Conservation (phyloP, 2,797 vertebrate species). For the Anolis apletophallus region DNA sequence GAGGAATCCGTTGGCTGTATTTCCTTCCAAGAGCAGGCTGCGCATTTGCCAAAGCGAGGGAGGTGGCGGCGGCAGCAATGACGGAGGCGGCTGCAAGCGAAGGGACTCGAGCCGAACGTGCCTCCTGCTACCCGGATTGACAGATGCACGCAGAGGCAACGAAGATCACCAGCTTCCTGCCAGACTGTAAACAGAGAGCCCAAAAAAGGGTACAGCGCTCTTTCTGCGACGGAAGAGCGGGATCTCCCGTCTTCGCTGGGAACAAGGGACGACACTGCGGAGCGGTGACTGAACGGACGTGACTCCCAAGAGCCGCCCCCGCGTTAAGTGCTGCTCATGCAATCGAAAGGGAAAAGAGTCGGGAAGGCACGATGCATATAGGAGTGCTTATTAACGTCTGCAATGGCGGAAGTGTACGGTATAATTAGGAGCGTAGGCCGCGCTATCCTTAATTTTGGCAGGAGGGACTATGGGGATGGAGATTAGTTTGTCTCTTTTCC, state of each 20-base stretch:
- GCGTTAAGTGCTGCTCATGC: neutral
- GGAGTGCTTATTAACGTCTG: rapidly evolving
- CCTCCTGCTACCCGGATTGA: constrained; percentile 27
- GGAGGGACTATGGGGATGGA: neutral
- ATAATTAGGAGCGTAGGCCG: neutral
- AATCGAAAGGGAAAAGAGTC: neutral
- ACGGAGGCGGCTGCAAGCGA: neutral
- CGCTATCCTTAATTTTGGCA: neutral
- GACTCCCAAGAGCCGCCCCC: neutral
- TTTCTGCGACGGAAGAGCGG: neutral
- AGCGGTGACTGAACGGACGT: rapidly evolving
- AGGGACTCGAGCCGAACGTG: neutral
- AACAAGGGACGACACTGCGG: neutral
- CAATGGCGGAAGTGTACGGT: neutral
- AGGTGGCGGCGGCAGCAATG: constrained; percentile 22
- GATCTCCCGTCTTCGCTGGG: neutral
- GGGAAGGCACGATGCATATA: rapidly evolving
- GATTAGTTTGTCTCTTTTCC: neutral
- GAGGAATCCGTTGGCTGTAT: constrained; percentile 28
- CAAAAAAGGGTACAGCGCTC: neutral
- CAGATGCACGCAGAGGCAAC: neutral
- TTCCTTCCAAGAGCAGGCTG: neutral
- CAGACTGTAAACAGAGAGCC: rapidly evolving
- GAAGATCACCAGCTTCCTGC: neutral
- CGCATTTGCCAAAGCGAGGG: constrained; percentile 35